Evolutionary conservation across 92 coral and sea anemone species (phyloP), one percentile per base, ranked within the genome.

Genomic region (Epizoanthus rinbou): DNA sequence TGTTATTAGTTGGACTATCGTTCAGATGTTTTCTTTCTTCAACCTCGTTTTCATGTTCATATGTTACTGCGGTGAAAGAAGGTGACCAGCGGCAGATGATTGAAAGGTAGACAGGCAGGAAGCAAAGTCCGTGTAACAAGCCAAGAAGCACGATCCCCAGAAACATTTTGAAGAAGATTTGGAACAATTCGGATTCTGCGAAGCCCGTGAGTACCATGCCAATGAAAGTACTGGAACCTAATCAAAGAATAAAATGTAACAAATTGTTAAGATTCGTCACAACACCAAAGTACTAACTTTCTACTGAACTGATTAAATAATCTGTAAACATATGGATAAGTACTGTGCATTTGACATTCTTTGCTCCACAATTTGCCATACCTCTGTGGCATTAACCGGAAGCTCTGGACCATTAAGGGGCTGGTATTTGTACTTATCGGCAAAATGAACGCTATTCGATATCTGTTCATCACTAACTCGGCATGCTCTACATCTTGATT

Each of bases 161-260:
- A 63, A 92, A 92, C 95, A 92, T 92, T 64, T 85, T 87, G 83
- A 92, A 92, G 69, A 92, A 92, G 84, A 92, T 90, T 16, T 92
- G 67, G 87, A 92, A 89, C 64, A 92, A 56, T 76, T 92, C 89
- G 28, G 93, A 87, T 31, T 92, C 78, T 10, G 95, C 89, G 63
- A 92, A 92, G 35, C 88, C 95, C 25, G 88, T 76, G 47, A 92
- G 85, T 5, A 85, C 89, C 95, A 92, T 92, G 2, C 95, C 95
- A 45, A 92, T 83, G 78, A 92, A 92, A 11, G 95, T 92, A 59
- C 95, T 92, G 17, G 86, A 76, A 8, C 95, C 95, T 92, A 74
- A 1, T 69, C 64, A 17, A 60, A 22, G 24, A 33, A 17, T 22
- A 41, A 41, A 39, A 39, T 3, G 1, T 15, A n/a, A 25, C 3